A percentile compares a stretch with the other conserved stretches of the same genome.
These are phyloP conservation scores for Spea multiplicata DNA, from an alignment of 2,113 vertebrate genomes.

Conservation along the genomic window DNA sequence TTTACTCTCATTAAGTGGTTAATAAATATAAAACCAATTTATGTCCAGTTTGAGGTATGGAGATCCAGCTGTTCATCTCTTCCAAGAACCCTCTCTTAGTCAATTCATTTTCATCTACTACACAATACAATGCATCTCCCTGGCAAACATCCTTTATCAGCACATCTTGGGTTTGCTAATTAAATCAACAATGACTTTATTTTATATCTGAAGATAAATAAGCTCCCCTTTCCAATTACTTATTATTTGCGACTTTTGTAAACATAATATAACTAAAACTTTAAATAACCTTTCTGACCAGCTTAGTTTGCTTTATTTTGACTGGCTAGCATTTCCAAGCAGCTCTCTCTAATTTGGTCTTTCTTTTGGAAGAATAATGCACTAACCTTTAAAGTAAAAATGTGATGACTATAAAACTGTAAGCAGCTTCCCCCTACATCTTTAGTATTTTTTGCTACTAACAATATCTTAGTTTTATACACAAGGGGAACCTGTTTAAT, in stretches of 20 bases:
- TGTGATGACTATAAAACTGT: background rate
- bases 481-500: background rate
- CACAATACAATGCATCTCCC: conserved; percentile 71
- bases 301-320: conserved; percentile 29
- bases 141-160: conserved; percentile 75
- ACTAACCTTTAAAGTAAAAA: background rate
- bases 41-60: conserved; percentile 75
- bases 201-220: conserved; percentile 64
- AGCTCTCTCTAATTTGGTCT: background rate
- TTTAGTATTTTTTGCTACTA: conserved; percentile 5
- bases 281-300: conserved; percentile 19
- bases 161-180: conserved; percentile 78
- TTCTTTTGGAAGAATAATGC: background rate
- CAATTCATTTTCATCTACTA: conserved; percentile 69
- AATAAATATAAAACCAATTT: conserved; percentile 51
- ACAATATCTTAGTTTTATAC: conserved; percentile 16
- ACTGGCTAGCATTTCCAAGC: conserved; percentile 24
- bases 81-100: conserved; percentile 65
- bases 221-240: conserved; percentile 1
- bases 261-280: conserved; percentile 17
- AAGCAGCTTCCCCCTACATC: background rate
- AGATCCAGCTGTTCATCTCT: conserved; percentile 71
- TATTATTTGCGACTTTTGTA: conserved; percentile 16
- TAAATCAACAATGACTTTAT: conserved; percentile 76
- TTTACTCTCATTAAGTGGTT: background rate